phyloP scores from a whole-genome alignment of 2,113 vertebrate species.

The Leptodactylus fuscus region DNA sequence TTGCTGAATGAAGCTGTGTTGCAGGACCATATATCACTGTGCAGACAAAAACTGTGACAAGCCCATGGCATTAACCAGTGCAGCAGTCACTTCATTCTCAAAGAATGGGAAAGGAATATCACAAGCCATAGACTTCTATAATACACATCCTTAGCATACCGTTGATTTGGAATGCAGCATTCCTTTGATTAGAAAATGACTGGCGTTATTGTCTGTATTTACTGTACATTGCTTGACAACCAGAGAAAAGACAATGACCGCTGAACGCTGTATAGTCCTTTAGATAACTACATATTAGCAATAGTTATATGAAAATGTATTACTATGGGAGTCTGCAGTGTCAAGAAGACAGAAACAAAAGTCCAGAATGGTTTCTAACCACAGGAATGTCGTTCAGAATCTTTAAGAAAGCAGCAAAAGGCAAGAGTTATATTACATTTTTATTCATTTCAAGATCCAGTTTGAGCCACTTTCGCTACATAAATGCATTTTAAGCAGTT shows the following conservation, averaged over 20 bases:
- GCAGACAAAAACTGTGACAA: too few relatives aligned
- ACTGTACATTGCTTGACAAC: background rate
- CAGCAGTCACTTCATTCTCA: too few relatives aligned
- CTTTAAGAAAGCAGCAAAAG: background rate
- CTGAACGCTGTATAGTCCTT: background rate
- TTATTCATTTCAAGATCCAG: background rate
- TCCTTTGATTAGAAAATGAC: background rate
- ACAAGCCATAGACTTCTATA: background rate
- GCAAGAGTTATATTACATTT: background rate
- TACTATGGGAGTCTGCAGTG: background rate
- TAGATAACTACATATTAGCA: background rate
- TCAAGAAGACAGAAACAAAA: background rate
- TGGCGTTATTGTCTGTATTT: background rate
- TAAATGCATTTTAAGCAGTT: background rate
- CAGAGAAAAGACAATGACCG: background rate
- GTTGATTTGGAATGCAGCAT: background rate
- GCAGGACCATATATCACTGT: too few relatives aligned
- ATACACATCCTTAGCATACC: background rate
- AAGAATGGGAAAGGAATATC: background rate
- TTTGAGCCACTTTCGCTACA: background rate
- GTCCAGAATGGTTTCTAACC: background rate
- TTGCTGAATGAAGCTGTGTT: too few relatives aligned
- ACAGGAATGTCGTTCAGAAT: constrained; percentile 1
- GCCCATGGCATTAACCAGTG: too few relatives aligned
- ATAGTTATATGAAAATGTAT: background rate